Conservation (phyloP, 2,797 vertebrate species). For the Xerus rutilus region DNA sequence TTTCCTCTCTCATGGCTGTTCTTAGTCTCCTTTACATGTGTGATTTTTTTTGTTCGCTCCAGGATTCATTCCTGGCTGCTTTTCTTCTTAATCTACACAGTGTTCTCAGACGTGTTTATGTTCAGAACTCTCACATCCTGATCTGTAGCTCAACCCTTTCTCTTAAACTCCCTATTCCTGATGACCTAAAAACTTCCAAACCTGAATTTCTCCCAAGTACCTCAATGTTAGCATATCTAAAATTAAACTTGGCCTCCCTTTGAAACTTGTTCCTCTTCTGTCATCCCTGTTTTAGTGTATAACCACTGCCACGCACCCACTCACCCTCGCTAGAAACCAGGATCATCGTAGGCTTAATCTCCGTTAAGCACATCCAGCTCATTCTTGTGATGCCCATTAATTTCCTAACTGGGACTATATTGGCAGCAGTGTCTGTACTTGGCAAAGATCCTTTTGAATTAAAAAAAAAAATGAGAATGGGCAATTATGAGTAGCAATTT, state of each 20-base stretch:
- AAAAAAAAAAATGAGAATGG: not conserved
- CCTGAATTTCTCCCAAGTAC: not conserved
- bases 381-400: not conserved
- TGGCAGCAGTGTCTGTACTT: not conserved
- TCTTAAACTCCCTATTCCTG: not conserved
- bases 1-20: not conserved
- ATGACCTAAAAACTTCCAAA: not conserved
- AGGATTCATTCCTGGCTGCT: not conserved
- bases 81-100: not conserved
- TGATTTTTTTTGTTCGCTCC: not conserved
- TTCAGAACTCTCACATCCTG: not conserved
- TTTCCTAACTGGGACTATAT: not conserved
- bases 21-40: not conserved
- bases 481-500: not conserved
- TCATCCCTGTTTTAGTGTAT: not conserved
- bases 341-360: not conserved
- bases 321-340: not conserved
- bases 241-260: not conserved
- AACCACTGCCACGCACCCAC: not conserved
- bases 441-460: conserved; percentile 23
- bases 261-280: not conserved
- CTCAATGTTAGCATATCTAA: not conserved
- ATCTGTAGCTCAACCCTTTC: not conserved
- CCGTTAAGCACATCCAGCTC: not conserved
- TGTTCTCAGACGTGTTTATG: not conserved